A percentile compares a stretch with the other conserved stretches of the same genome.
These are phyloP conservation scores for Mamestra brassicae DNA, from an alignment of 2,888 invertebrate species.

Conservation along the genomic window DNA sequence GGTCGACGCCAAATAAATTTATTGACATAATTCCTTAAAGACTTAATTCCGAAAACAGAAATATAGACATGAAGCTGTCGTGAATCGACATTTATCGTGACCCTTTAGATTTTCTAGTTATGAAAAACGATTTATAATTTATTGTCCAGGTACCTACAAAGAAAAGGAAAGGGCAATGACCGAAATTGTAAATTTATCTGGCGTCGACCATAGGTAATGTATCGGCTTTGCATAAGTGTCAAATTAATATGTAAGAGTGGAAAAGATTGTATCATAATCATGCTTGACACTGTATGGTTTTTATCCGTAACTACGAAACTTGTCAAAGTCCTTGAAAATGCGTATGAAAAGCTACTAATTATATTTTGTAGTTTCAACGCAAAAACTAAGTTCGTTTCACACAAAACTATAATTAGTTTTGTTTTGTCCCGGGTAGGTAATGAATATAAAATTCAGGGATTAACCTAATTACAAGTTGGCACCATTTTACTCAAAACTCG, in stretches of 20 bases:
- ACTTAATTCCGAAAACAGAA: too few species aligned
- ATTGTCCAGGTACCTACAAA: too few species aligned
- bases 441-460: constrained; percentile 35
- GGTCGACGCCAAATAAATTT: not conserved
- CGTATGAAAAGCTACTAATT: not conserved
- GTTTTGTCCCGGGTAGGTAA: constrained; percentile 12
- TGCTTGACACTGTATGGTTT: not conserved
- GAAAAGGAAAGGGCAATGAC: too few species aligned
- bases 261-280: not conserved
- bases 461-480: constrained; percentile 31
- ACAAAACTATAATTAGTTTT: constrained; percentile 34
- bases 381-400: not conserved
- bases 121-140: too few species aligned
- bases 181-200: too few species aligned
- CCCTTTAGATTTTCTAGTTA: too few species aligned
- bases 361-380: not conserved
- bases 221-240: not conserved
- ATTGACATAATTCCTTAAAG: too few species aligned
- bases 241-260: not conserved
- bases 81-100: too few species aligned
- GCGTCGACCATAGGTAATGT: not conserved
- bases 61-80: too few species aligned
- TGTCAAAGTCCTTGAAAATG: not conserved
- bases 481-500: constrained; percentile 14
- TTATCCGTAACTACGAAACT: not conserved